Base-by-base conservation (phyloP, 1,140 invertebrate genomes). In the Drosophila mauritiana region DNA sequence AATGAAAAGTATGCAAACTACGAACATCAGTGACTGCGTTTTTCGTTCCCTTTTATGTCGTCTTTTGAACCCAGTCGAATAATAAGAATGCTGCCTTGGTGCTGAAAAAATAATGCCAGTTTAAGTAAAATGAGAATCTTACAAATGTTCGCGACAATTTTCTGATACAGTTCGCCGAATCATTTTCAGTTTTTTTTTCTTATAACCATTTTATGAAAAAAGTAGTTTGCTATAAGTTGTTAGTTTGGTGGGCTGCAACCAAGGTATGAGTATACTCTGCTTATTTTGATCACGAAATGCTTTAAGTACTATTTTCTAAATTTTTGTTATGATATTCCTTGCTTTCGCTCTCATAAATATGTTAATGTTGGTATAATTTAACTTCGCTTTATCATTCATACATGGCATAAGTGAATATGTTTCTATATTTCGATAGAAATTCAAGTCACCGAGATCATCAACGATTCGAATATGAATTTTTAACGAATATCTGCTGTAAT, bases 1-100 rank as follows among this genome's bases (percentile, higher is more conserved):
- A 85, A 76, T 61, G 43, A 49, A 65, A 75, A 75, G 76, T 70
- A 80, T 76, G 65, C 80, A 80, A 79, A 85, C 61, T 48, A 65
- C 49, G 61, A 51, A 27, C 39, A 25, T 10, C 3, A 10, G 7
- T 31, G 31, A 31, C 31, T 31, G 31, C n/a, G 22, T 31, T 55
- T 39, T 25, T 51, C 46, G 6, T 22, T 51, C 34, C 13, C 3
- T 15, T 42, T 12, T 12, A 2, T 48, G n/a, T 15, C 34, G 62
- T 68, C 36, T 42, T 70, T 68, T 68, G 63, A 31, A 31, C 27
- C 7, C 7, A 31, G 27, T 27, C 27, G 6, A 27, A 27, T 27
- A 27, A 27, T 22, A 27, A 70, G 48, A 70, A 55, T 55, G 51
- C 55, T 68, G 40, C 42, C 49, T 49, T 42, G n/a, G 46, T 31